phyloP scores from a whole-genome alignment of 2,888 invertebrate species.

The Hypsopygia costalis region DNA sequence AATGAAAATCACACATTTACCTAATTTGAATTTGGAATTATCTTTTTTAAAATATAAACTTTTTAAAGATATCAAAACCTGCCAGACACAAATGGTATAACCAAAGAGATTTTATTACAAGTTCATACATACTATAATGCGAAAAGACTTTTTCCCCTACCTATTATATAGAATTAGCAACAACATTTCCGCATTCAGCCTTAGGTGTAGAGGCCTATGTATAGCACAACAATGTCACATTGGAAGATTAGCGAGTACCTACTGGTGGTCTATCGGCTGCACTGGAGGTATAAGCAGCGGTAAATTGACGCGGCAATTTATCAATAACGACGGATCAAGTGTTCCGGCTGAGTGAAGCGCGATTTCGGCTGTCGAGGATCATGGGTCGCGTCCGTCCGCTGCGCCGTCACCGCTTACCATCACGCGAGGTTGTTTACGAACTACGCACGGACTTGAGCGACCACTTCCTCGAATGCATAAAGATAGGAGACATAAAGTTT shows the following conservation, averaged over 20 bases:
- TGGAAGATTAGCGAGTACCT: slow-evolving; percentile 24
- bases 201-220: slow-evolving; percentile 11
- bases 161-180: too few relatives aligned
- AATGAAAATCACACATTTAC: too few relatives aligned
- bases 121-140: too few relatives aligned
- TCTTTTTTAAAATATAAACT: too few relatives aligned
- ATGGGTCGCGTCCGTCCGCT: slow-evolving; percentile 1
- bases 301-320: slow-evolving; percentile 72
- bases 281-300: slow-evolving; percentile 22
- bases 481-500: too few relatives aligned
- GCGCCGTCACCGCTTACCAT: slow-evolving; percentile 1
- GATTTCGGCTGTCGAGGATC: slow-evolving; percentile 50
- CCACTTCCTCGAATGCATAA: slow-evolving; percentile 1
- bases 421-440: slow-evolving; percentile 6
- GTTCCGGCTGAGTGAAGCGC: slow-evolving; percentile 61
- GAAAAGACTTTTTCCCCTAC: too few relatives aligned
- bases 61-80: too few relatives aligned
- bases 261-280: slow-evolving; percentile 30
- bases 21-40: too few relatives aligned
- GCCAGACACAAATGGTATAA: too few relatives aligned
- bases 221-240: slow-evolving; percentile 40
- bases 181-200: too few relatives aligned
- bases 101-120: too few relatives aligned
- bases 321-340: slow-evolving; percentile 75
- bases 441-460: not conserved